A percentile compares a stretch with the other conserved stretches of the same genome.
Evolutionary conservation across 2,888 invertebrate species (phyloP).

Genomic region (Tortricodes alternella): DNA sequence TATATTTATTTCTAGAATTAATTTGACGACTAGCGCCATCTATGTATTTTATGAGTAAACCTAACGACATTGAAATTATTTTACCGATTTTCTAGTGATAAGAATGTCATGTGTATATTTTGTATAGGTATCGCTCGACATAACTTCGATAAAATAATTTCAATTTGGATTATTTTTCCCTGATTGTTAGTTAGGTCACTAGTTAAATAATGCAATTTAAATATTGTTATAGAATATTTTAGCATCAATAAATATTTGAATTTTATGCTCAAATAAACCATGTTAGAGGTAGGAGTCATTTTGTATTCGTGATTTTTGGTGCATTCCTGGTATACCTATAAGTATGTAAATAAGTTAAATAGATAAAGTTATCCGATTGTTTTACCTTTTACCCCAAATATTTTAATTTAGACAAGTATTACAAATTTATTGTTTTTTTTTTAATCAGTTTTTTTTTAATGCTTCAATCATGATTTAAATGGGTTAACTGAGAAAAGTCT

Average conservation of each 20-base stretch:
- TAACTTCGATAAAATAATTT: background rate
- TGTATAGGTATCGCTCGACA: background rate
- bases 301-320: conserved; percentile 24
- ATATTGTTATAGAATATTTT: background rate
- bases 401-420: too few species aligned
- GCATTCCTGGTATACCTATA: conserved; percentile 16
- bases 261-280: conserved; percentile 24
- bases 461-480: too few species aligned
- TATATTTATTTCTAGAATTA: background rate
- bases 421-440: too few species aligned
- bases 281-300: conserved; percentile 20
- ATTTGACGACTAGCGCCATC: conserved; percentile 7
- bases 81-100: background rate
- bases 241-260: conserved; percentile 13
- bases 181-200: conserved; percentile 1
- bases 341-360: background rate
- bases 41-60: background rate
- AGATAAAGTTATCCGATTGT: too few species aligned
- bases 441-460: too few species aligned
- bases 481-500: too few species aligned
- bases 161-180: background rate
- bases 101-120: background rate
- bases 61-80: conserved; percentile 1
- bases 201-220: conserved; percentile 19
- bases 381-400: too few species aligned